Evolutionary conservation across 2,888 invertebrate genomes (phyloP).

Genomic region (Eilema caniola): DNA sequence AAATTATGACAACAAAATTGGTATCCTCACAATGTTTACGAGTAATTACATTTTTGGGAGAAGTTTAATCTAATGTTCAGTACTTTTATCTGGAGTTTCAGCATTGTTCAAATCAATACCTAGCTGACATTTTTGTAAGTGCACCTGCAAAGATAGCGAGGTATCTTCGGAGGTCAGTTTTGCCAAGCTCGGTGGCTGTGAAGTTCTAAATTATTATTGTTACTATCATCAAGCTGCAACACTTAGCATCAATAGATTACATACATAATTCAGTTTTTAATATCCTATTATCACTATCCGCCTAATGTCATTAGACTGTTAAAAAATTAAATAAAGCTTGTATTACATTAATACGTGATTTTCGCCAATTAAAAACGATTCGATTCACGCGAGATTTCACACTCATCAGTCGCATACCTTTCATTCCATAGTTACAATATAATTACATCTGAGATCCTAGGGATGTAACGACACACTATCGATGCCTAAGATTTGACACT

Average conservation of each 20-base stretch:
- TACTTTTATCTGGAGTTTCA: not conserved
- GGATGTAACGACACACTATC: conserved; percentile 69
- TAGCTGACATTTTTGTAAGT: not conserved
- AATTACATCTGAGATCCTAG: conserved; percentile 76
- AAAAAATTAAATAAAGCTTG: conserved; percentile 57
- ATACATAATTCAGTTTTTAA: conserved; percentile 45
- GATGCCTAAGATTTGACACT: conserved; percentile 82
- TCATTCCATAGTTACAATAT: conserved; percentile 59
- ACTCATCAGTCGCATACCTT: conserved; percentile 50
- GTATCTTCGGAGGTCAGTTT: conserved; percentile 1
- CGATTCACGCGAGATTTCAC: conserved; percentile 50
- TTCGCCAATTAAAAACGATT: conserved; percentile 38
- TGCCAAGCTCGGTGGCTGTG: conserved; percentile 16
- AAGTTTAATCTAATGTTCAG: not conserved
- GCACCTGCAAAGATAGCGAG: not conserved
- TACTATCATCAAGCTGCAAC: conserved; percentile 41
- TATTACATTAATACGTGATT: conserved; percentile 48
- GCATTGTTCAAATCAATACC: not conserved
- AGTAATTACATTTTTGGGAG: conserved; percentile 4
- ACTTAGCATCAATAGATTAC: conserved; percentile 51
- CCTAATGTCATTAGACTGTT: conserved; percentile 51
- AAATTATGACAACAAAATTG: conserved; percentile 7
- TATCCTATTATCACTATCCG: conserved; percentile 48
- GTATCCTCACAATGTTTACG: not conserved
- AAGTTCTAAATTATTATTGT: conserved; percentile 35